Evolutionary conservation across 2,888 invertebrate genomes (phyloP), one percentile per base, ranked within the genome.

Genomic region (Cheilosia scutellata): DNA sequence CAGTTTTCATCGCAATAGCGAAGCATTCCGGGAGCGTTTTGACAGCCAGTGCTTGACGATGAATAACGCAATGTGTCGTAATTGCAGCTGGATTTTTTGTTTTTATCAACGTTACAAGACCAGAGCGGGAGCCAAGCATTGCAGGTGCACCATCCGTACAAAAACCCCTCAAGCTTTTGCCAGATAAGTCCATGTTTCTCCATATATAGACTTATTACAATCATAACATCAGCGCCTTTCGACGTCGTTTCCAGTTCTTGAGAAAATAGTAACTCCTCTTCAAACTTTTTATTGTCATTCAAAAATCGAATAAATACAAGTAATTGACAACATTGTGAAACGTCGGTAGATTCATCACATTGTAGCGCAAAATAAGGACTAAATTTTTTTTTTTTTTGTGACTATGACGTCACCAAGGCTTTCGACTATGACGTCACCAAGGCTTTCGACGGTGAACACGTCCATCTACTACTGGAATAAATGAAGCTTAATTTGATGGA

Each of bases 31-130:
- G 53, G 29, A 53, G 11, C 27, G 57, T 31, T 31, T 57, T 31
- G 33, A 33, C 57, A 57, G 33, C 57, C n/a, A 57, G 57, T 57
- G 57, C 33, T 31, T 57, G 57, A 57, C 53, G 53, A 44, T 44
- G 44, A 44, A 44, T 44, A 44, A 29, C 29, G 29, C 27, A 53
- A 29, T 53, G 33, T 57, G 57, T n/a, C 4, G 57, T 57, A 33
- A 57, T 57, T 31, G 57, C 57, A 31, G 57, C 20, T 20, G 20
- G 20, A 20, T 20, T 20, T 20, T 20, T 20, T 20, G 20, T 20
- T 20, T 20, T 20, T 33, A 57, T 57, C 57, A 57, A 16, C n/a
- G 29, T 57, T 57, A 33, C 57, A 57, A 57, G 57, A 33, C n/a
- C 33, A 57, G 29, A 57, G 57, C 29, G 13, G 57, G 20, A 20